Conservation (phyloP, 2,888 invertebrate species). For the Drosophila longiperda region DNA sequence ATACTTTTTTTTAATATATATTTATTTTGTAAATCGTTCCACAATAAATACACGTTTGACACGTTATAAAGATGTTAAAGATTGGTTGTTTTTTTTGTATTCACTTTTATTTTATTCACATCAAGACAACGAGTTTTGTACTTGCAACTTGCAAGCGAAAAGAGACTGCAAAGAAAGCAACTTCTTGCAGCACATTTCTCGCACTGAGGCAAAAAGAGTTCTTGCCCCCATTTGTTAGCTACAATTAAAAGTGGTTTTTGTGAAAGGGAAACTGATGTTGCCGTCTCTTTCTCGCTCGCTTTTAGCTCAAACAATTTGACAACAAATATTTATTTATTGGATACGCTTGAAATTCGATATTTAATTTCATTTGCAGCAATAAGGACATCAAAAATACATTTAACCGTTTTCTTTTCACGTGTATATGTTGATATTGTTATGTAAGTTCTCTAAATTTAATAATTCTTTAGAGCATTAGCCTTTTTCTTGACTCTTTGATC, state of each 20-base stretch:
- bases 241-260: neutral
- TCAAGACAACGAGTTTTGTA: slow-evolving; percentile 13
- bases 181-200: neutral
- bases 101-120: slow-evolving; percentile 17
- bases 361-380: slow-evolving; percentile 38
- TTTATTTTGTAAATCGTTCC: neutral
- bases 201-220: neutral
- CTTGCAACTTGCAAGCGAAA: slow-evolving; percentile 3
- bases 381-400: slow-evolving; percentile 69
- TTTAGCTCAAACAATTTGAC: slow-evolving; percentile 1
- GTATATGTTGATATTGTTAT: slow-evolving; percentile 2
- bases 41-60: neutral
- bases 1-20: neutral
- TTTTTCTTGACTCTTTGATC: slow-evolving; percentile 10
- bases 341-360: slow-evolving; percentile 4
- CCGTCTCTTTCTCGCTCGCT: slow-evolving; percentile 12
- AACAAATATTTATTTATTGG: slow-evolving; percentile 10
- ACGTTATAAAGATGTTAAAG: neutral
- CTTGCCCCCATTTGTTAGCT: neutral
- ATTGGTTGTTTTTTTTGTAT: neutral
- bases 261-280: slow-evolving; percentile 1
- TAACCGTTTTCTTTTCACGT: slow-evolving; percentile 5
- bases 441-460: slow-evolving; percentile 8
- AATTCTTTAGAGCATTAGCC: slow-evolving; percentile 18
- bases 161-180: slow-evolving; percentile 12